Evolutionary conservation across 2,888 invertebrate genomes (phyloP), one percentile per base, ranked within the genome.

Genomic region (Phengaris alcon): DNA sequence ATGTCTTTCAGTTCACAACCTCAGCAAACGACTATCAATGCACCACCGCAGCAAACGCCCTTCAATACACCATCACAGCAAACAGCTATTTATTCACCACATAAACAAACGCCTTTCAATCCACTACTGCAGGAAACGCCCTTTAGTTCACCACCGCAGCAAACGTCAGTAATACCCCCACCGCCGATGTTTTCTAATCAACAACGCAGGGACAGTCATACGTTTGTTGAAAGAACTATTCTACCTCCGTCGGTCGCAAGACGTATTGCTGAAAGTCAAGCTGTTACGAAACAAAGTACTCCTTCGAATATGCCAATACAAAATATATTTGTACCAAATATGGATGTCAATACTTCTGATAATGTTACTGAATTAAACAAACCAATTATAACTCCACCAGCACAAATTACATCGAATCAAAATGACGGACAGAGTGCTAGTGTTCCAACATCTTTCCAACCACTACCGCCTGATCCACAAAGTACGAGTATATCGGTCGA

Each of bases 211-310:
- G 87, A 86, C 6, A 82, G 79, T 73, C 84, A 84, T 75, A 64
- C 77, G 6, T 76, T 82, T n/a, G 79, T 82, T n/a, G 85, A 82
- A 22, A 90, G 87, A 78, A 78, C 89, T 0, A 81, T 92, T 2
- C 79, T 93, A 78, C 93, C 93, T 7, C 93, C 93, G 0, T 93
- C 93, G 0, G 88, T 93, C 0, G 93, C 93, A 35, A 88, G 93
- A 74, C 86, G 90, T 15, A 87, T 93, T 77, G 82, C 87, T 0
- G 85, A 87, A 0, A 88, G 87, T 76, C 88, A 91, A 75, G 88
- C 90, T 1, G 78, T 88, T 2, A 84, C 89, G 0, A 91, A 88
- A 82, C 82, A 82, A 6, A 86, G 86, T 78, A 77, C 81, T 3
- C 77, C 82, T 57, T 22, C 77, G 54, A 70, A 52, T 22, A 77